Percentiles rank a stretch among this genome's conserved stretches.
Evolutionary conservation across 2,113 vertebrate genomes (phyloP).

Genomic region (Gopherus flavomarginatus): DNA sequence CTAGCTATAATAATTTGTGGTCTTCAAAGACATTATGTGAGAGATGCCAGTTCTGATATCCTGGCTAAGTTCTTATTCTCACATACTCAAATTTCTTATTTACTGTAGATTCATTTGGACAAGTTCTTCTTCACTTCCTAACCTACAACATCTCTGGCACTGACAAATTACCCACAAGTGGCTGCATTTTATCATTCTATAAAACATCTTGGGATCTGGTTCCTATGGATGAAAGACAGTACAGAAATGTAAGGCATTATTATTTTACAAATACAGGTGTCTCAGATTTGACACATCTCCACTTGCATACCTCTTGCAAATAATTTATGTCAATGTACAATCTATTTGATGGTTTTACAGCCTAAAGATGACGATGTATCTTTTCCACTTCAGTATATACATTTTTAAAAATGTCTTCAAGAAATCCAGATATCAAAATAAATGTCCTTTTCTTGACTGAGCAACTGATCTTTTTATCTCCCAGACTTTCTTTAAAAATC

Average conservation of each 20-base stretch:
- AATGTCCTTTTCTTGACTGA: background rate
- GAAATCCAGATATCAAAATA: background rate
- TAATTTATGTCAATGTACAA: background rate
- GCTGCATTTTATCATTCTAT: background rate
- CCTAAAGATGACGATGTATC: fast-evolving
- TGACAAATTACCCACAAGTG: background rate
- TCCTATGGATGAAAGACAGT: background rate
- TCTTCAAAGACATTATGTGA: background rate
- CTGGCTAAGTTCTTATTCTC: background rate
- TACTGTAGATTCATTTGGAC: fast-evolving
- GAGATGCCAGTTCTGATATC: background rate
- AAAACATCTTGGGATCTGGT: background rate
- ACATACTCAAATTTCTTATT: background rate
- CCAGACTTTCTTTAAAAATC: slow-evolving; percentile 45
- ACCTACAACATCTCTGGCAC: background rate
- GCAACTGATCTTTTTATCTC: slow-evolving; percentile 33
- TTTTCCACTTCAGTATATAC: background rate
- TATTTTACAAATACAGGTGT: background rate
- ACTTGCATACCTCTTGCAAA: background rate
- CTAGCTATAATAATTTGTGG: background rate
- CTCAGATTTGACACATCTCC: background rate
- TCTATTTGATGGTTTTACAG: background rate
- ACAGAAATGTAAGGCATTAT: background rate
- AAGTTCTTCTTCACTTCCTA: background rate
- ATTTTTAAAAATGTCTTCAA: background rate